Percentiles rank a stretch among this genome's conserved stretches.
These are phyloP conservation scores for Sacculina carcini DNA, from an alignment of 2,888 invertebrate species.

Conservation along the genomic window DNA sequence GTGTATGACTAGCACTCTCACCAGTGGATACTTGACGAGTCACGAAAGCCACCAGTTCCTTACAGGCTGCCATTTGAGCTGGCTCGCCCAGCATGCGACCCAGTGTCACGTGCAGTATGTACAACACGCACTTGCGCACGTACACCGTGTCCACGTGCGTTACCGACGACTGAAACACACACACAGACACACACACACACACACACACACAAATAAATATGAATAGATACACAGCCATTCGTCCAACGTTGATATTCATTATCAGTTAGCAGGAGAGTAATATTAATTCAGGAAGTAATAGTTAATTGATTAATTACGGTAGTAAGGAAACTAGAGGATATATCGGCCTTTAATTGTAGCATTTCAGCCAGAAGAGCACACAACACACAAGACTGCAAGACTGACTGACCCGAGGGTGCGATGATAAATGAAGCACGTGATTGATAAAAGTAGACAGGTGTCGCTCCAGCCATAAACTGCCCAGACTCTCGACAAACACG, in stretches of 20 bases:
- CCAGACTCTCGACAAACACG: slow-evolving; percentile 74
- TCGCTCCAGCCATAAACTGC: slow-evolving; percentile 78
- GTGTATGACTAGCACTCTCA: slow-evolving; percentile 14
- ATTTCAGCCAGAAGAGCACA: too few species aligned
- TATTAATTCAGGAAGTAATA: too few species aligned
- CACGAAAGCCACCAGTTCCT: slow-evolving; percentile 59
- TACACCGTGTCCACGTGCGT: slow-evolving; percentile 95
- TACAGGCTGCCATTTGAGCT: slow-evolving; percentile 80
- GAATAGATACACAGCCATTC: too few species aligned
- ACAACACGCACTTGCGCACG: slow-evolving; percentile 87
- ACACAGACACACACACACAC: background rate
- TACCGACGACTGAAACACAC: slow-evolving; percentile 71
- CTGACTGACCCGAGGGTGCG: slow-evolving; percentile 35
- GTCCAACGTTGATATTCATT: too few species aligned
- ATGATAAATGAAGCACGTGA: slow-evolving; percentile 68
- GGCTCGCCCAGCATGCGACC: slow-evolving; percentile 90
- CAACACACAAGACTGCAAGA: too few species aligned
- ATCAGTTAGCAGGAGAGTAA: too few species aligned
- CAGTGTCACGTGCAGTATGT: slow-evolving; percentile 66
- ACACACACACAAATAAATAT: too few species aligned
- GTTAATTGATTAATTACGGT: too few species aligned
- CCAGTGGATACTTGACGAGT: slow-evolving; percentile 86
- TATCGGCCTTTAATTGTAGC: too few species aligned
- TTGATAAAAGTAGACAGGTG: slow-evolving; percentile 60
- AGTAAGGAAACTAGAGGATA: too few species aligned